Evolutionary conservation across 2,888 invertebrate genomes (phyloP), one percentile per base, ranked within the genome.

Genomic region (Lasiommata megera): DNA sequence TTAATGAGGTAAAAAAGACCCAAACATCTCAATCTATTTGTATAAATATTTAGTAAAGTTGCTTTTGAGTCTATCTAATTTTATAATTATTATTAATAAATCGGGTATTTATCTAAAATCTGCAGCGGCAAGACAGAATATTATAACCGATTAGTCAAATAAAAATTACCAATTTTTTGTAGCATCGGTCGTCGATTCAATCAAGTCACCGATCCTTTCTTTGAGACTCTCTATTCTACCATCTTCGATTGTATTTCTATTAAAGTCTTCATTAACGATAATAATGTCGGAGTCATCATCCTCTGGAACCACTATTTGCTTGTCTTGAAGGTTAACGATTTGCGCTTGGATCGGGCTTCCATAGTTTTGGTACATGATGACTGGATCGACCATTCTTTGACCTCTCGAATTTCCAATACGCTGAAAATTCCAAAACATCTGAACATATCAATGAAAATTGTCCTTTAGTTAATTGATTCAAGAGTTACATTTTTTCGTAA

Each of bases 391-490:
- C 86, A 94, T 93, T 57, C 95, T 92, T 79, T 95, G 95, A 37
- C 94, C 95, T 60, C 94, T 92, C 0, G 93, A 94, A 80, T 94
- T 94, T 0, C 93, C 92, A 69, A 93, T 92, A 43, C 93, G 93
- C 94, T 96, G 96, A 80, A 96, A 95, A 73, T 95, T 95, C 95
- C 95, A 96, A 80, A 96, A 93, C 83, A 93, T 93, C 96, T 96
- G 93, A 85, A 91, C 88, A 86, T 84, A 92, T 91, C 90, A 91
- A 88, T 88, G 80, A 86, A 65, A 80, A 65, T 68, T 68, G 73
- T 68, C 63, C 74, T 68, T 60, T 41, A 18, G n/a, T n/a, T n/a
- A n/a, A n/a, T n/a, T n/a, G n/a, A 40, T n/a, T 23, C 23, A 3
- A 3, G 23, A 23, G 23, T 2, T 2, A 3, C 5, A 23, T 23